phyloP scores from a whole-genome alignment of 2,797 vertebrate genomes.

The Fistularia tabacaria region DNA sequence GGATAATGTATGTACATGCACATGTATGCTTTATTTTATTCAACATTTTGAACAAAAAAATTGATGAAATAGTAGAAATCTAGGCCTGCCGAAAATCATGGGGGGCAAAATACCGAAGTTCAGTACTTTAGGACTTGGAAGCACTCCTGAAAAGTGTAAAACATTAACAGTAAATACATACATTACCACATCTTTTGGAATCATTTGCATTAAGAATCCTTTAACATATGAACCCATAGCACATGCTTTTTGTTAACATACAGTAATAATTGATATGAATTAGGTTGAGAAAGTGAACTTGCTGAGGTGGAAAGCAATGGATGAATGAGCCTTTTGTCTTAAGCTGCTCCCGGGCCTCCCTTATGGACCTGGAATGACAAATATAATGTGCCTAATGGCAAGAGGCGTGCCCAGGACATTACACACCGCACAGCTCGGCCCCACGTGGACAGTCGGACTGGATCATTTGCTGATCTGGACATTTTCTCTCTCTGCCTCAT shows the following conservation, averaged over 20 bases:
- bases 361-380: slow-evolving; percentile 54
- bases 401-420: slow-evolving; percentile 54
- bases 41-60: too few relatives aligned
- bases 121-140: too few relatives aligned
- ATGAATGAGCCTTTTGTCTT: slow-evolving; percentile 45
- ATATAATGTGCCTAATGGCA: slow-evolving; percentile 55
- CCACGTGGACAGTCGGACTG: slow-evolving; percentile 42
- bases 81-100: too few relatives aligned
- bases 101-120: too few relatives aligned
- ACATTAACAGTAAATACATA: too few relatives aligned
- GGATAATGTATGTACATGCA: too few relatives aligned
- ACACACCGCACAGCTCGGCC: slow-evolving; percentile 42
- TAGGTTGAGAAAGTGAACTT: slow-evolving; percentile 13
- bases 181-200: too few relatives aligned
- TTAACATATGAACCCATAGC: too few relatives aligned
- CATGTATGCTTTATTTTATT: too few relatives aligned
- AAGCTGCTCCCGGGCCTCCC: slow-evolving; percentile 38
- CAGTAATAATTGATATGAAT: slow-evolving; percentile 16
- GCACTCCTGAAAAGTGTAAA: too few relatives aligned
- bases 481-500: slow-evolving; percentile 46
- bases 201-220: too few relatives aligned
- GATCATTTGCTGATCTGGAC: slow-evolving; percentile 69
- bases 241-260: not conserved
- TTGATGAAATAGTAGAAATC: too few relatives aligned
- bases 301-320: slow-evolving; percentile 39